These are phyloP conservation scores for Cyclopterus lumpus DNA, from an alignment of 2,797 vertebrate species.

Conservation along the genomic window DNA sequence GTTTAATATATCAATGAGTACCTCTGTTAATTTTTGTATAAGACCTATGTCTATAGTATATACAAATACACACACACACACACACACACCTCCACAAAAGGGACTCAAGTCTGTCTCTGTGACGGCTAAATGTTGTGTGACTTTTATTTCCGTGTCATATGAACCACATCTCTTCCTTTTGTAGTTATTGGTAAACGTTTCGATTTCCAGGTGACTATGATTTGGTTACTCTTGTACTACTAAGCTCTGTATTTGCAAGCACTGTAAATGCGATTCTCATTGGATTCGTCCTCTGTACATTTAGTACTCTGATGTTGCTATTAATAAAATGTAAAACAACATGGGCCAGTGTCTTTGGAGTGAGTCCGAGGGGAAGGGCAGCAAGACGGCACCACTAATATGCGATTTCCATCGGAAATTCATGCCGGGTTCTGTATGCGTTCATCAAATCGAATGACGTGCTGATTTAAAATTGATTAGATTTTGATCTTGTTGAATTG, in stretches of 20 bases:
- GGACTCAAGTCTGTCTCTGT: conserved; percentile 80
- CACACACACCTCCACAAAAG: conserved; percentile 73
- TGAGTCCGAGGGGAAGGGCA: conserved; percentile 44
- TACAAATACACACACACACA: conserved; percentile 65
- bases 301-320: conserved; percentile 95
- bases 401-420: conserved; percentile 62
- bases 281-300: conserved; percentile 90
- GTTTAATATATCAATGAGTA: conserved; percentile 90
- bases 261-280: conserved; percentile 92
- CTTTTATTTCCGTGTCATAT: conserved; percentile 84
- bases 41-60: conserved; percentile 84
- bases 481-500: conserved; percentile 31
- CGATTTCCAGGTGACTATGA: conserved; percentile 87
- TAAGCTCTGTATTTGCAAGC: conserved; percentile 92
- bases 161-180: conserved; percentile 84
- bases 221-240: conserved; percentile 92
- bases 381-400: conserved; percentile 69
- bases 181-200: conserved; percentile 85
- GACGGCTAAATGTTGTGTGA: conserved; percentile 82
- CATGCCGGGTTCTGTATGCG: conserved; percentile 10
- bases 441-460: conserved; percentile 46
- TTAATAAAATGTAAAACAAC: conserved; percentile 90
- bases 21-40: conserved; percentile 89
- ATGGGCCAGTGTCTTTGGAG: conserved; percentile 72
- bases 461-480: conserved; percentile 37